Percentiles rank a stretch among this genome's conserved stretches.
Evolutionary conservation across 2,113 vertebrate genomes (phyloP).

Genomic region (Gallinago undulata): DNA sequence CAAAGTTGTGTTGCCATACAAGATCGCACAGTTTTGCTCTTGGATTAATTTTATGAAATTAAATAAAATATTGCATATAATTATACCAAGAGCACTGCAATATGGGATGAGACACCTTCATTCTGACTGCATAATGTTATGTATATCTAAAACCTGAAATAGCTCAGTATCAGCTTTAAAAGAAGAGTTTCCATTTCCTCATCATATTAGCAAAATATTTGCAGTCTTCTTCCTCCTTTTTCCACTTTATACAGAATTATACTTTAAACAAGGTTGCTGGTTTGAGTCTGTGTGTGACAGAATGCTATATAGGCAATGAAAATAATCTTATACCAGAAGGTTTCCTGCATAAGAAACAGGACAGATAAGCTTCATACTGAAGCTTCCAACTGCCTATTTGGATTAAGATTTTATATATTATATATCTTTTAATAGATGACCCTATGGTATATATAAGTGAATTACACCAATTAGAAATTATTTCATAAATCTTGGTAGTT

Average conservation of each 20-base stretch:
- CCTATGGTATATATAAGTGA: not conserved
- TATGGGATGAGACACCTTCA: slow-evolving; percentile 48
- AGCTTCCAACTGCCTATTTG: not conserved
- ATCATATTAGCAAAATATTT: not conserved
- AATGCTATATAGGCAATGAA: not conserved
- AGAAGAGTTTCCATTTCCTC: not conserved
- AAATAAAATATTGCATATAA: slow-evolving; percentile 33
- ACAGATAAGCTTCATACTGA: not conserved
- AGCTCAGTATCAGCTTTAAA: not conserved
- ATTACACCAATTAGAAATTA: not conserved
- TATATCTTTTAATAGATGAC: not conserved
- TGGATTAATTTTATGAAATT: slow-evolving; percentile 25
- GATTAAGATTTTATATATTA: not conserved
- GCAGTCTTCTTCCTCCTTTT: not conserved
- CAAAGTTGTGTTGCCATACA: slow-evolving; percentile 33
- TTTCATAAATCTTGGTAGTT: not conserved
- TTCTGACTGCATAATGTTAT: slow-evolving; percentile 2
- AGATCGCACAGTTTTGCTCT: slow-evolving; percentile 16
- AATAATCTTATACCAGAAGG: not conserved
- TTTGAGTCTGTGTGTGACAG: not conserved
- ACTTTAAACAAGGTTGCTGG: not conserved
- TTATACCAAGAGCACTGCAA: slow-evolving; percentile 14
- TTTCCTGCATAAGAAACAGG: not conserved
- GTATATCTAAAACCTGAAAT: not conserved
- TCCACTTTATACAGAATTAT: not conserved